A percentile compares a stretch with the other conserved stretches of the same genome.
phyloP scores from a whole-genome alignment of 2,797 vertebrate species.

The Aphelocoma californica region DNA sequence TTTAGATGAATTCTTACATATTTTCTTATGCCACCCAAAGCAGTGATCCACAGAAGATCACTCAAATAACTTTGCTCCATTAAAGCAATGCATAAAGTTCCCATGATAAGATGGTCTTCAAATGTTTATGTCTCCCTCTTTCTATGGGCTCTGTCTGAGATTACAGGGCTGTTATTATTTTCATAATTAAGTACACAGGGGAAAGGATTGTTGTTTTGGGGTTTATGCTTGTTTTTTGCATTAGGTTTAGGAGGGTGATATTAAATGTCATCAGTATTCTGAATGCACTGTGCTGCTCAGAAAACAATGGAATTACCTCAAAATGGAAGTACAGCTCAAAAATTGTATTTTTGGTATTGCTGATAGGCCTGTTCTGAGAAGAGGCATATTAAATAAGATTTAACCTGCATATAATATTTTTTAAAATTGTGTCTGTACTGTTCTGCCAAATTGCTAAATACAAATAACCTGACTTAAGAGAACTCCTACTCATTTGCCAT shows the following conservation, averaged over 20 bases:
- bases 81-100: background rate
- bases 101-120: background rate
- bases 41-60: background rate
- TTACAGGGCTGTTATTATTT: background rate
- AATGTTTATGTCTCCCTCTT: background rate
- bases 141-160: background rate
- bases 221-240: fast-evolving
- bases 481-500: background rate
- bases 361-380: background rate
- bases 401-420: background rate
- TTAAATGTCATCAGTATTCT: background rate
- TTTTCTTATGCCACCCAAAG: background rate
- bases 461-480: background rate
- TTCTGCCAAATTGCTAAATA: background rate
- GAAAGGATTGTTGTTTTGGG: background rate
- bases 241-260: background rate
- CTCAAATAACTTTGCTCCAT: background rate
- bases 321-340: background rate
- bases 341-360: background rate
- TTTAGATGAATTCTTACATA: background rate
- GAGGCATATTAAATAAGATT: background rate
- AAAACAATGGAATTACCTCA: background rate
- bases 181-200: background rate
- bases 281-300: background rate
- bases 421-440: background rate